A percentile compares a stretch with the other conserved stretches of the same genome.
Evolutionary conservation across 2,113 vertebrate genomes (phyloP).

Genomic region (Lepidothrix coronata): DNA sequence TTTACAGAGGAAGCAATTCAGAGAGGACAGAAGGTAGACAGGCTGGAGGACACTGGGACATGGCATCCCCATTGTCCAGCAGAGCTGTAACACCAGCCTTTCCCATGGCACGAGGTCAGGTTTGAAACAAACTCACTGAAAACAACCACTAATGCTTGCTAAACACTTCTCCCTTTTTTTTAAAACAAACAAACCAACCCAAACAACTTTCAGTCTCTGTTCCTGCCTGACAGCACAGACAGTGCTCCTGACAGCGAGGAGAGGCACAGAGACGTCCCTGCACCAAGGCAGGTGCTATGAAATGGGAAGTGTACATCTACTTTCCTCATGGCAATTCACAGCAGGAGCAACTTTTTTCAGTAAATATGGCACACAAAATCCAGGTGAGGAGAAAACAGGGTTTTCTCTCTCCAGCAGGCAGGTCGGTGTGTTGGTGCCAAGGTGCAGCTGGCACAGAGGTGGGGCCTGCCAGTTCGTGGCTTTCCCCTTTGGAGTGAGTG

Average conservation of each 20-base stretch:
- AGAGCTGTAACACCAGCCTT: neutral
- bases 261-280: neutral
- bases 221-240: neutral
- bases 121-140: neutral
- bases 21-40: neutral
- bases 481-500: neutral
- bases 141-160: neutral
- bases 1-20: neutral
- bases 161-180: neutral
- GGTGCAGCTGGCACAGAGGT: neutral
- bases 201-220: neutral
- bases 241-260: neutral
- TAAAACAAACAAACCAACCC: neutral
- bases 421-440: neutral
- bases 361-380: neutral
- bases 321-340: neutral
- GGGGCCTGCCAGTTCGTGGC: neutral
- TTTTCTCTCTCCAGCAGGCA: neutral
- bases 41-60: neutral
- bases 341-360: neutral
- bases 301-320: accelerated
- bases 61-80: neutral
- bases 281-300: neutral
- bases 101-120: neutral
- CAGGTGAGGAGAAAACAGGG: neutral